Conservation (phyloP, 1,140 invertebrate species). For the Musca domestica region DNA sequence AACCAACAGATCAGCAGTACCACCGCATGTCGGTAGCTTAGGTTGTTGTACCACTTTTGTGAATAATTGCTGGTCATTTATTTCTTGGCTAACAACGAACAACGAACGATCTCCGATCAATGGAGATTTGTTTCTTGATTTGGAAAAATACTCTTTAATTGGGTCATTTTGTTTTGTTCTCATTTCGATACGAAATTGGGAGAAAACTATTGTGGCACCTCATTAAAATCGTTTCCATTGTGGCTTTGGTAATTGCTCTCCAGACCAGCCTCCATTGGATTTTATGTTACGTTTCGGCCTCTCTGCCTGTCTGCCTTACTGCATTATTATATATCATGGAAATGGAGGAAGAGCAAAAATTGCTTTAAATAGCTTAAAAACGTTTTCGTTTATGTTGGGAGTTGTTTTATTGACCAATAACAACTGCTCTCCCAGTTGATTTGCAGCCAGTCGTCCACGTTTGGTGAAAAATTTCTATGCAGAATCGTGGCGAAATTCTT, state of each 20-base stretch:
- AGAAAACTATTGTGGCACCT: slow-evolving; percentile 2
- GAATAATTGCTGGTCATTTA: slow-evolving; percentile 19
- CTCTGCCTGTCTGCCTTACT: no score
- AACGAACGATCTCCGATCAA: no score
- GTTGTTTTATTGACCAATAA: slow-evolving; percentile 15
- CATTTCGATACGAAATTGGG: background rate
- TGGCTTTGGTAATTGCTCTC: background rate
- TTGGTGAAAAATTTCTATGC: no score
- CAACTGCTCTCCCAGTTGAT: background rate
- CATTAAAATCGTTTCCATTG: slow-evolving; percentile 8
- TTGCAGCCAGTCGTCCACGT: background rate
- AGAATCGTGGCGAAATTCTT: no score
- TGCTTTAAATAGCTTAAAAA: slow-evolving; percentile 16
- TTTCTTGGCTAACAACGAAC: background rate
- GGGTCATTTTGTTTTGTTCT: background rate
- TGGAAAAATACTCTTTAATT: background rate
- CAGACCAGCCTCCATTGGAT: background rate
- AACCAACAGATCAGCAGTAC: no score
- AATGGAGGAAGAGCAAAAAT: background rate
- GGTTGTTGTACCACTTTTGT: background rate
- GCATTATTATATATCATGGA: no score
- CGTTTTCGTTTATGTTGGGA: slow-evolving; percentile 20
- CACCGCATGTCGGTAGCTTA: background rate
- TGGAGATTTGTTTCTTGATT: background rate
- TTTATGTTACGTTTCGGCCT: background rate